Percentiles rank a stretch among this genome's conserved stretches.
Conservation (phyloP, 2,113 vertebrate species). For the Heterocephalus glaber region DNA sequence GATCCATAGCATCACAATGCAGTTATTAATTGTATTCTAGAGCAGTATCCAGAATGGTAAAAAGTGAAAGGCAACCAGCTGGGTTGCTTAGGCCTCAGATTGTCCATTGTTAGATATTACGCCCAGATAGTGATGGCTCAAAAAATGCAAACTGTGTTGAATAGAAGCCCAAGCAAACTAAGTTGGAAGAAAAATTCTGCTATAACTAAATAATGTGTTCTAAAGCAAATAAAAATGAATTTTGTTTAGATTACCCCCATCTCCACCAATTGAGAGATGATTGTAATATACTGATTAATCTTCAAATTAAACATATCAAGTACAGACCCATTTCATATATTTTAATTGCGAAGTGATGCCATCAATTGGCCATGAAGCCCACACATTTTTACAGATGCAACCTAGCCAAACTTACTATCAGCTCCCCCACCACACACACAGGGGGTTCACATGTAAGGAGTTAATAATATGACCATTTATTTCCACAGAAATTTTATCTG, state of each 20-base stretch:
- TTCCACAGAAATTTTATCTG: neutral
- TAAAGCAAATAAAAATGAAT: constrained; percentile 31
- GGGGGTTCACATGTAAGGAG: neutral
- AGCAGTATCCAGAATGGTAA: neutral
- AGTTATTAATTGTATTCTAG: neutral
- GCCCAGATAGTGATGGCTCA: neutral
- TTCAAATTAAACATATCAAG: constrained; percentile 41
- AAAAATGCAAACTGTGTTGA: constrained; percentile 13
- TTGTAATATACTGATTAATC: neutral
- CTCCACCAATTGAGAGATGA: constrained; percentile 7
- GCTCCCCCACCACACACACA: neutral
- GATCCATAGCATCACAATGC: neutral
- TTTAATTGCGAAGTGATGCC: neutral
- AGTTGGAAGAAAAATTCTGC: neutral
- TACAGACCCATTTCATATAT: neutral
- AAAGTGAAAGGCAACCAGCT: neutral
- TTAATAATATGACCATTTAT: constrained; percentile 33
- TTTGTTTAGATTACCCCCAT: constrained; percentile 23
- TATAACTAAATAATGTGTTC: neutral
- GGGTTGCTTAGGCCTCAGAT: neutral
- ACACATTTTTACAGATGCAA: neutral
- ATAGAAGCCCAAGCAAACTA: neutral
- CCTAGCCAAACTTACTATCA: neutral
- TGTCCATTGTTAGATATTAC: neutral
- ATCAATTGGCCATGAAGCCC: neutral